Conservation (phyloP, 2,113 vertebrate genomes). For the Oceanites oceanicus region DNA sequence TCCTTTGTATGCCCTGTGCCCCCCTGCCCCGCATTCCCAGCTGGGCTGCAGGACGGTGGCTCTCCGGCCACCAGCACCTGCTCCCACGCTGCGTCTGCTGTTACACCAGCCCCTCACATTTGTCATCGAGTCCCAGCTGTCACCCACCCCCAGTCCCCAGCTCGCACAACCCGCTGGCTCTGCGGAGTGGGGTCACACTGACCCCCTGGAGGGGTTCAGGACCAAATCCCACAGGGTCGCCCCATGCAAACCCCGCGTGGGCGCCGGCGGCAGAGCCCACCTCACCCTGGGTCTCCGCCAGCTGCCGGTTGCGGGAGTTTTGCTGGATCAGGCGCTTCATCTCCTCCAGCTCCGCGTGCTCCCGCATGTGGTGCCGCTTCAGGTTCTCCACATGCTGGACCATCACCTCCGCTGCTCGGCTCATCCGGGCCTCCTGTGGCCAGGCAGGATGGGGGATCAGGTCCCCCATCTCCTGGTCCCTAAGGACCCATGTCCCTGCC, state of each 20-base stretch:
- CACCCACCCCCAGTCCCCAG: fast-evolving
- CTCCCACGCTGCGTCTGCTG: not conserved
- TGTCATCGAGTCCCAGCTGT: not conserved
- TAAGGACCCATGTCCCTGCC: not conserved
- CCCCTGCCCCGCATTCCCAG: not conserved
- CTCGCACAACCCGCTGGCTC: not conserved
- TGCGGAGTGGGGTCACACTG: not conserved
- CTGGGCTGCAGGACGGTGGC: not conserved
- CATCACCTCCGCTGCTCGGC: conserved; percentile 82
- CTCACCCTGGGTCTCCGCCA: conserved; percentile 60
- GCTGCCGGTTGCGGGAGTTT: conserved; percentile 65
- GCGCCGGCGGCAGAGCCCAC: not conserved
- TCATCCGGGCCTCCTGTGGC: conserved; percentile 82
- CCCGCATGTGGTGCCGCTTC: conserved; percentile 71
- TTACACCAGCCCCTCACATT: not conserved
- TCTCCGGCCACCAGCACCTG: not conserved
- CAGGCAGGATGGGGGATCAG: not conserved
- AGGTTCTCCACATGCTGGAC: conserved; percentile 85
- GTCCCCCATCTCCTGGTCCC: not conserved
- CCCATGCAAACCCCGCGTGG: fast-evolving
- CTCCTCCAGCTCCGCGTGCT: conserved; percentile 79
- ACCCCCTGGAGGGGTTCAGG: fast-evolving
- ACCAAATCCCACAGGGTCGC: fast-evolving
- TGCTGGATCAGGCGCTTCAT: conserved; percentile 75
- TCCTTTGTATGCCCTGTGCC: not conserved